Evolutionary conservation across 2,113 vertebrate species (phyloP).

Genomic region (Marmota monax): DNA sequence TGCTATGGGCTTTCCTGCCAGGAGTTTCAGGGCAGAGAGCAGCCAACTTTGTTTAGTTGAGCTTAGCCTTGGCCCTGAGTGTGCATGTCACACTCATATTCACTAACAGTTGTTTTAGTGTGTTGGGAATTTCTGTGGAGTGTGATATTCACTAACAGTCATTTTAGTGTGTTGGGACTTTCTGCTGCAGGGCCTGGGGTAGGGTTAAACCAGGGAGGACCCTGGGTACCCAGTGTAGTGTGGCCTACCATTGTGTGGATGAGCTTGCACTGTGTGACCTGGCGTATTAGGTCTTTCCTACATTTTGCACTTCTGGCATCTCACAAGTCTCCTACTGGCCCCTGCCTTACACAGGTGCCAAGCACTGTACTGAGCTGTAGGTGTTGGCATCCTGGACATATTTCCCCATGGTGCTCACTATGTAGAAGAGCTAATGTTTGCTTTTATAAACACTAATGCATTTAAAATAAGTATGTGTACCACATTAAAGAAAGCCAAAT

Average conservation of each 20-base stretch:
- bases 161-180: background rate
- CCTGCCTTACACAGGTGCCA: too few species aligned
- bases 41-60: background rate
- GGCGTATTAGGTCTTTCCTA: background rate
- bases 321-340: accelerated
- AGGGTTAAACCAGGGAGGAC: background rate
- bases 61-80: background rate
- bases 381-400: too few species aligned
- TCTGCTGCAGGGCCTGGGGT: background rate
- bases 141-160: background rate
- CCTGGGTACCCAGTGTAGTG: background rate
- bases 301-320: background rate
- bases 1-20: background rate
- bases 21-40: background rate
- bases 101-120: too few species aligned
- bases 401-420: background rate
- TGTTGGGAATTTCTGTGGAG: too few species aligned
- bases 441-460: background rate
- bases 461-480: too few species aligned
- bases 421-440: background rate
- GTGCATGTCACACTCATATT: too few species aligned
- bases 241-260: background rate
- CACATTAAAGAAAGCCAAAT: background rate
- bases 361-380: background rate
- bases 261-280: background rate